Base-by-base conservation (phyloP, 2,888 invertebrate genomes). In the Drosophila macrospina region DNA sequence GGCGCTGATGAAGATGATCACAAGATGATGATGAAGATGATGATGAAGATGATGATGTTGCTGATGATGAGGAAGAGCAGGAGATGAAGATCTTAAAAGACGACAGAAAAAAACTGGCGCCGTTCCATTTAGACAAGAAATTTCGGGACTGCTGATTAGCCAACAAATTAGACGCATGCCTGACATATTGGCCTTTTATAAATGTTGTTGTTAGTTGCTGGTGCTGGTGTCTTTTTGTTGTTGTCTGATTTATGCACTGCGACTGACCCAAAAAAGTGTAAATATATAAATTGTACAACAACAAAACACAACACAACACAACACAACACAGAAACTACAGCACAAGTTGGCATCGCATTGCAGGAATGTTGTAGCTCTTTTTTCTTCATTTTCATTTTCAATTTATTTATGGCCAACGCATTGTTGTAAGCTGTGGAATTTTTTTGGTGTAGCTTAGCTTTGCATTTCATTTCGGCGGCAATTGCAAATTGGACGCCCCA, bases 101-200 rank as follows among this genome's bases (percentile, higher is more conserved):
- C 6, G 44, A 28, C 20, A 26, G 16, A 1, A 20, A 20, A 30
- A 61, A 61, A 44, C 42, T 57, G 84, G 75, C 82, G 85, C 81
- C 84, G 82, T 81, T 78, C 82, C 67, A 78, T 78, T 81, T 81
- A 71, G 64, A 69, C 39, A 39, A 30, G 37, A 56, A 74, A 67
- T 62, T 80, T 47, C 48, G 45, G 39, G 52, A 60, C 62, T 74
- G 78, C 80, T 88, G 86, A 86, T 88, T 88, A 88, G 88, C 86
- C 84, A 84, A 85, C 85, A 85, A 85, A 85, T 88, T 88, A 85
- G 88, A 80, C 59, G 77, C 59, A 61, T 69, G 65, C 60, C 80
- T 86, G 86, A 85, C 86, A 86, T 88, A 88, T 84, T 85, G 72
- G 82, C 72, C 74, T 64, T 78, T 10, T 68, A 80, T 83, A 67